Evolutionary conservation across 2,888 invertebrate species (phyloP), one percentile per base, ranked within the genome.

Genomic region (Pandemis cinnamomeana): DNA sequence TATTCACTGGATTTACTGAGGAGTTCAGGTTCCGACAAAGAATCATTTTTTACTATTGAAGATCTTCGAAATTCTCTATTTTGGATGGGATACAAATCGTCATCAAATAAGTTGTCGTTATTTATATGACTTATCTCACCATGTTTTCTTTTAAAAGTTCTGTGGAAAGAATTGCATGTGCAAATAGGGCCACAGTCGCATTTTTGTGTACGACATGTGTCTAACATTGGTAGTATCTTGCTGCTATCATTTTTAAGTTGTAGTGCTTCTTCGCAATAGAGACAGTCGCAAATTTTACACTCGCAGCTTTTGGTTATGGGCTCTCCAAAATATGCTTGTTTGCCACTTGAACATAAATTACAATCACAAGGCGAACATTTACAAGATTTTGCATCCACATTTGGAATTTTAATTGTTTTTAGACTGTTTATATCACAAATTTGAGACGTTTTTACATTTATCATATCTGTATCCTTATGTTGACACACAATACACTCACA

Each of bases 401-500:
- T 41, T 6, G 63, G 27, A 7, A 42, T 20, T 55, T 64, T 64
- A 10, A 64, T 20, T 13, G 55, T n/a, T 48, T 58, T 55, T 11
- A 58, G 41, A 55, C 20, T 41, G 20, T 20, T 60, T 20, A 27
- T 10, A n/a, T n/a, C 55, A 55, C 15, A 20, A 62, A 61, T n/a
- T 27, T 73, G 71, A 36, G 76, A 78, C 7, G 76, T 71, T 73
- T 82, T 78, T 15, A 77, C 75, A 51, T 68, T 36, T 46, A 72
- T 77, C 7, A 71, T 68, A 46, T 66, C 60, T 53, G 79, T 75
- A 62, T 82, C 77, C 76, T 82, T 81, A 36, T 77, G 78, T 69
- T 79, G 77, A 75, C 86, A 89, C 36, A 75, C 70, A 20, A 86
- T 61, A 77, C 87, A 89, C 76, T 87, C 83, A 67, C 89, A 89